These are phyloP conservation scores for Lepus americanus DNA, from an alignment of 2,113 vertebrate species.

Conservation along the genomic window DNA sequence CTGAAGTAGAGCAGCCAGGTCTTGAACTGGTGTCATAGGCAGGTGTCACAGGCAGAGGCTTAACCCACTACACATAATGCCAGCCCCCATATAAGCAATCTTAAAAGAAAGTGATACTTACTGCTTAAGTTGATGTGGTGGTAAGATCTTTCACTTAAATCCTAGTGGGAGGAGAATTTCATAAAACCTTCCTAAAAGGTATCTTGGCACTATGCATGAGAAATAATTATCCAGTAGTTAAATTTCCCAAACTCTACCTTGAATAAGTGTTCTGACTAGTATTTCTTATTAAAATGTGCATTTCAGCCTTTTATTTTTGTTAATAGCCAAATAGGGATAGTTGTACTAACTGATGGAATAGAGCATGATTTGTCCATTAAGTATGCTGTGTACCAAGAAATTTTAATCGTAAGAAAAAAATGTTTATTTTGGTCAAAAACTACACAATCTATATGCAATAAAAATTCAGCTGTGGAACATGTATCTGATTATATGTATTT, in stretches of 20 bases:
- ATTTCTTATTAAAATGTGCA: constrained; percentile 29
- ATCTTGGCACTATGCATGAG: background rate
- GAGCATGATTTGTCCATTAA: background rate
- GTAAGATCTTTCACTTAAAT: background rate
- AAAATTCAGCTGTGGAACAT: background rate
- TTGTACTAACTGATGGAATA: background rate
- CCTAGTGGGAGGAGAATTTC: background rate
- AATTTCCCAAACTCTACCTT: background rate
- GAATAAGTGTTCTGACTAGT: background rate
- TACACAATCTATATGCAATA: background rate
- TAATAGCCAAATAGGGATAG: background rate
- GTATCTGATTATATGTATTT: background rate
- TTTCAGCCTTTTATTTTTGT: background rate
- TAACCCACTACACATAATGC: too few species aligned
- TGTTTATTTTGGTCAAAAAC: background rate
- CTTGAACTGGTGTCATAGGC: too few species aligned
- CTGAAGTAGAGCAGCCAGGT: too few species aligned
- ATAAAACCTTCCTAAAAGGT: background rate
- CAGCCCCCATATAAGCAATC: background rate
- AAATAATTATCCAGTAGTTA: background rate
- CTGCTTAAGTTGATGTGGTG: background rate
- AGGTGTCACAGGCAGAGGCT: too few species aligned
- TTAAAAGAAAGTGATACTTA: constrained; percentile 42
- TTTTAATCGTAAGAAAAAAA: constrained; percentile 21
- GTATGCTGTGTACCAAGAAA: constrained; percentile 8